Percentiles rank a stretch among this genome's conserved stretches.
Conservation (phyloP, 2,797 vertebrate genomes). For the Zenarchopterus dispar region DNA sequence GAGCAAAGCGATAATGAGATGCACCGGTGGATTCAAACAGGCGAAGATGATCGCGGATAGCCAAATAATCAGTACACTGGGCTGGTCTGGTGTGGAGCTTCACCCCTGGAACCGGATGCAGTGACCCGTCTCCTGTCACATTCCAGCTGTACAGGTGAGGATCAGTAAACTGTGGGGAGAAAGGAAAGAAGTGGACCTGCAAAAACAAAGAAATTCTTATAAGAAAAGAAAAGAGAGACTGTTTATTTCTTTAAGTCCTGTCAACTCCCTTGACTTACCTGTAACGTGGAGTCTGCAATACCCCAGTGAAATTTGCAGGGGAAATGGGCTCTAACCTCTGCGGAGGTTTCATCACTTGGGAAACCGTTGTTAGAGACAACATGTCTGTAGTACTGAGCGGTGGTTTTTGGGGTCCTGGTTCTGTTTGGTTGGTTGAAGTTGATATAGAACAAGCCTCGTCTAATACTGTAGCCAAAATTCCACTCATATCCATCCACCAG, state of each 20-base stretch:
- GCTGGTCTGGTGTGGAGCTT: conserved; percentile 83
- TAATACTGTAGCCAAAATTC: conserved; percentile 86
- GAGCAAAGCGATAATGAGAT: conserved; percentile 91
- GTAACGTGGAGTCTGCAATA: conserved; percentile 88
- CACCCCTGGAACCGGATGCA: conserved; percentile 85
- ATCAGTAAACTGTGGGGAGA: conserved; percentile 93
- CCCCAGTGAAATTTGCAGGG: conserved; percentile 96
- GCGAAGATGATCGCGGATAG: conserved; percentile 85
- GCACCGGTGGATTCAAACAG: conserved; percentile 86
- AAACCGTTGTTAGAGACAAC: conserved; percentile 90
- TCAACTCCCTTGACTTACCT: conserved; percentile 80
- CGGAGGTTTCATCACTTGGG: conserved; percentile 65
- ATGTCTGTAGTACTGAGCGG: conserved; percentile 88
- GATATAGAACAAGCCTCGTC: conserved; percentile 92
- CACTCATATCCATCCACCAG: conserved; percentile 96
- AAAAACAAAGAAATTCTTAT: conserved; percentile 23
- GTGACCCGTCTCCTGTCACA: conserved; percentile 85
- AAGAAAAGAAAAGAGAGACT: conserved; percentile 9
- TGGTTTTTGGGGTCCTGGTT: conserved; percentile 89
- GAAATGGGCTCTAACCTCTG: conserved; percentile 81
- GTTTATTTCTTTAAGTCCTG: neutral
- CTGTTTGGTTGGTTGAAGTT: conserved; percentile 85
- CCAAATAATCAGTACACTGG: conserved; percentile 92
- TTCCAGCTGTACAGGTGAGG: conserved; percentile 94
- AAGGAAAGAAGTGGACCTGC: conserved; percentile 87